Evolutionary conservation across 2,888 invertebrate genomes (phyloP), one percentile per base, ranked within the genome.

Genomic region (Quadroppia sp.): DNA sequence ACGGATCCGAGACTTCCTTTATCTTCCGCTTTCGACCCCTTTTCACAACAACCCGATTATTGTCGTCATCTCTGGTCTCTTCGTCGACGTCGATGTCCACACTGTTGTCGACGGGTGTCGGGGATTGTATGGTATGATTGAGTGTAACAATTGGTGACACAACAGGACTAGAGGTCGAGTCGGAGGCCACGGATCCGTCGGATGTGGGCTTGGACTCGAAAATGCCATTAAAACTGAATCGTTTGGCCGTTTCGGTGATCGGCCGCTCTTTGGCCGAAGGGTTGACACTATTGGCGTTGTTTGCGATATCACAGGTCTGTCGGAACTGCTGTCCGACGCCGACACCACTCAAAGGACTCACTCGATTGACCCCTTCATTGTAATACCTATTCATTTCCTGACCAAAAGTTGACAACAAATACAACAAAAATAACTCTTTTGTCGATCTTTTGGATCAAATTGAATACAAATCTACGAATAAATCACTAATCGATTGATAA

Each of bases 211-310:
- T 53, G 20, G 61, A 61, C 32, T 61, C 61, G 32, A 61, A 61
- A 61, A 61, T 61, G 20, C 61, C 61, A 32, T 61, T 61, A 36
- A 61, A 61, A 61, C 36, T 61, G 61, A 61, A 36, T 36, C 36
- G 36, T 36, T 36, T 36, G 36, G 53, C 53, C 25, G 53, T 53
- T 20, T 78, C 83, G 84, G 85, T 85, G 83, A 85, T 83, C 42
- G 85, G 80, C 59, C 86, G 82, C 78, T 85, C 86, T 77, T 85
- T 85, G 67, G 85, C 84, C 80, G 85, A 25, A 6, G 53, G 25
- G 53, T 23, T 85, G 82, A 85, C 85, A 77, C 76, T 78, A 73
- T 76, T 78, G 36, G 36, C 36, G 36, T 36, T 36, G 36, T 36
- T 36, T 64, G 77, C 76, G 70, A 78, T 76, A 72, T 77, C 77